Evolutionary conservation across 2,797 vertebrate species (phyloP), one percentile per base, ranked within the genome.

Genomic region (Otolemur crassicaudatus): DNA sequence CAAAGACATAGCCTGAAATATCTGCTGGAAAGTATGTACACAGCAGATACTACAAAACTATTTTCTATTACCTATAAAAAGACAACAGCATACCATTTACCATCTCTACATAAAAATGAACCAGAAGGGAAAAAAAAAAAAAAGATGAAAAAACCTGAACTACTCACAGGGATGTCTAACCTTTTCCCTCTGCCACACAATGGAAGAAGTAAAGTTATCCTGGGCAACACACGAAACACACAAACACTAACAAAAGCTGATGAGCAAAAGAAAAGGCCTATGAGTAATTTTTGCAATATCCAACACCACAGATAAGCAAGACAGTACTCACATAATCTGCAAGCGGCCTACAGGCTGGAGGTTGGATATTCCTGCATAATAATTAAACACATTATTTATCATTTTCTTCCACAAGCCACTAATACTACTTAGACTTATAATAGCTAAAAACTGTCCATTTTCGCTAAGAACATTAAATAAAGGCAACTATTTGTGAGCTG

Each of bases 391-490:
- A 90, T 40, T 72, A 63, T 20, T 40, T 72, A 63, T 20, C 67
- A 23, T 75, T 87, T 84, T 73, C 46, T 73, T 87, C 87, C 72
- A 67, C 40, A 10, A 80, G 29, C 37, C 49, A 88, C 19, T 81
- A 86, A 63, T 7, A 11, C 2, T 16, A 81, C 13, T 75, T 61
- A 69, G 6, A 91, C 63, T 83, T 83, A 29, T 23, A 83, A 60
- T 46, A 63, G n/a, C n/a, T 19, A 79, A 75, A 61, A 29, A 72
- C 61, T 40, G 56, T 73, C 43, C 9, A 37, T 65, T 91, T 91
- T 81, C 34, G 81, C n/a, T n/a, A 88, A 88, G 53, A 29, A 76
- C 67, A 58, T 70, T 95, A 85, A 93, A 60, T 75, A 76, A 95
- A 90, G 14, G 25, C 77, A 91, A 34, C 63, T 34, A 34, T 11